Base-by-base conservation (phyloP, 2,888 invertebrate genomes). In the Ommatoiulus sabulosus region DNA sequence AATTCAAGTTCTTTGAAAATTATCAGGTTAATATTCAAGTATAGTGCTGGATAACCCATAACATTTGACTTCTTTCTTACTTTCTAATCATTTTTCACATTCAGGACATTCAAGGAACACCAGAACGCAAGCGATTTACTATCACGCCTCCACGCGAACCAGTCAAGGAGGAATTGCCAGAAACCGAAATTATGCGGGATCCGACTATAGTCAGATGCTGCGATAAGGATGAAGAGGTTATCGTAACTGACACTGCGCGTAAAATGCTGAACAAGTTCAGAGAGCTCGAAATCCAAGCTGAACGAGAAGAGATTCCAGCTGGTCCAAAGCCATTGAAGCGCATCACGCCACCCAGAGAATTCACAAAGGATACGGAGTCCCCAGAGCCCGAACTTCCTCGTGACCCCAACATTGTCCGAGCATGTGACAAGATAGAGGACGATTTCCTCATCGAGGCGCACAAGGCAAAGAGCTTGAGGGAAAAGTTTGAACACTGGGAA, bases 1-100 rank as follows among this genome's bases (percentile, higher is more conserved):
- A 96, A 91, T 98, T 97, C 94, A 96, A 96, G 93, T 97, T 97
- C 94, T 97, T 97, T 93, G 97, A 97, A 94, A 96, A 95, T 0
- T 97, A 96, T 94, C 95, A 94, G 91, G 96, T 88, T 20, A 24
- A 87, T 52, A 52, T 43, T 12, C 17, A 5, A 46, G 0, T 52
- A 52, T 15, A 52, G 52, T 52, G 10, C 15, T 4, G 10, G 52
- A 15, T 15, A 52, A 15, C 15, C 15, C 10, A 12, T 17, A 52
- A 3, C 3, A 52, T 35, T 52, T 15, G 52, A 12, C 52, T 15
- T 5, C 72, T 72, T 24, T 7, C 72, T 24, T 72, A 20, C 24
- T 10, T n/a, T 24, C 24, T 52, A 15, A 7, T 20, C 35, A 46
- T n/a, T 3, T 10, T 86, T 35, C 1, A 86, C 35, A 17, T 86